Evolutionary conservation across 1,140 invertebrate genomes (phyloP), one percentile per base, ranked within the genome.

Genomic region (Cyrtorhinus lividipennis): DNA sequence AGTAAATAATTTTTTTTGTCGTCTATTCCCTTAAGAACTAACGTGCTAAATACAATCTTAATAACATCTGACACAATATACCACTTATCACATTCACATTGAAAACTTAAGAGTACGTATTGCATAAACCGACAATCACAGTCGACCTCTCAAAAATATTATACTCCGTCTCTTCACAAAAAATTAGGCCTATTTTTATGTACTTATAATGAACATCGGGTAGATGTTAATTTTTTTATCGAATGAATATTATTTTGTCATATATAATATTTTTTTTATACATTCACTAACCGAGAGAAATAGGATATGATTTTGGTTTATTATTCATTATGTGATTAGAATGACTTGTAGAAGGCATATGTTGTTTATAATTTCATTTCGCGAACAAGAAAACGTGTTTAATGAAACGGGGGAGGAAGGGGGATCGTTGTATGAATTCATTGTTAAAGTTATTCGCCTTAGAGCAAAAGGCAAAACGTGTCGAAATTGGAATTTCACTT

Each of bases 151-250:
- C 48, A 53, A 53, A 53, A 53, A 53, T 53, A 53, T 53, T 53
- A n/a, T n/a, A 53, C 48, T 53, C 30, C 48, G 48, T 53, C 48
- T 53, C 48, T 53, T 53, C 48, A 53, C 48, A 53, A 53, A 53
- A 53, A 53, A 53, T 53, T 53, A 53, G 48, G 48, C 48, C 48
- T 53, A 53, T 53, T 53, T 53, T 38, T 8, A n/a, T n/a, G n/a
- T n/a, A n/a, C n/a, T n/a, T n/a, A 38, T 38, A 38, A 38, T 38
- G 15, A 38, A n/a, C n/a, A n/a, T n/a, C n/a, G n/a, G n/a, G n/a
- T n/a, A n/a, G n/a, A n/a, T n/a, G n/a, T n/a, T n/a, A n/a, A n/a
- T n/a, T n/a, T n/a, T n/a, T n/a, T n/a, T n/a, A n/a, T n/a, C n/a
- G n/a, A n/a, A n/a, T n/a, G n/a, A n/a, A n/a, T n/a, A n/a, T n/a